Percentiles rank a stretch among this genome's conserved stretches.
These are phyloP conservation scores for Hydractinia symbiolongicarpus DNA, from an alignment of 30 jellyfish, hydroid and myxozoan species.

Conservation along the genomic window DNA sequence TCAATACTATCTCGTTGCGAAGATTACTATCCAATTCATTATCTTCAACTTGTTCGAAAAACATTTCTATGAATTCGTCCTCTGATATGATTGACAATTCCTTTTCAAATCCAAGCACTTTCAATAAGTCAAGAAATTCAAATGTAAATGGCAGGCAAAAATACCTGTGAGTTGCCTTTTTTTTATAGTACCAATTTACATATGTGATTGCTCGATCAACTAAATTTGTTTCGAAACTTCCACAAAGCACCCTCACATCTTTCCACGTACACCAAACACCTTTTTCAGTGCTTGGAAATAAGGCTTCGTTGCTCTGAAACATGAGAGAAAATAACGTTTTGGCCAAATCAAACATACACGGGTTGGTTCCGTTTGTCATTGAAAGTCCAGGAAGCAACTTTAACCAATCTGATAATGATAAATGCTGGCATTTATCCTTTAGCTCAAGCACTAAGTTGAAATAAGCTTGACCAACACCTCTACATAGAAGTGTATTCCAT, in stretches of 20 bases:
- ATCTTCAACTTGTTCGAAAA: neutral
- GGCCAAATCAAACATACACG: neutral
- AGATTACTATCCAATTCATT: neutral
- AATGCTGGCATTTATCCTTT: neutral
- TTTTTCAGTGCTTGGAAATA: neutral
- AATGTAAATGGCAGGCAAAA: neutral
- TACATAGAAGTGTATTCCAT: constrained; percentile 20
- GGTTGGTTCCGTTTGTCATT: neutral
- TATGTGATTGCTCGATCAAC: neutral
- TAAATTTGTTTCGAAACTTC: neutral
- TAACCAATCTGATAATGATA: neutral
- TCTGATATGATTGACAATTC: neutral
- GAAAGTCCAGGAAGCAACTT: constrained; percentile 1
- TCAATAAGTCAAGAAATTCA: neutral
- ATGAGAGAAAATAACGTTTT: neutral
- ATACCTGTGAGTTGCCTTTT: constrained; percentile 4
- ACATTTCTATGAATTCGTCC: neutral
- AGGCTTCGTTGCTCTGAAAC: neutral
- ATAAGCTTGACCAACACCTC: constrained; percentile 24
- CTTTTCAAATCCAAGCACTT: neutral
- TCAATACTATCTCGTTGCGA: constrained; percentile 1
- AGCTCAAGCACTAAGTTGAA: constrained; percentile 9
- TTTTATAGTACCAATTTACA: neutral
- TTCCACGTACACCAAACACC: constrained; percentile 2
- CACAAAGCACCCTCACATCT: neutral